Conservation (phyloP, 2,797 vertebrate genomes). For the Coregonus suidteri region DNA sequence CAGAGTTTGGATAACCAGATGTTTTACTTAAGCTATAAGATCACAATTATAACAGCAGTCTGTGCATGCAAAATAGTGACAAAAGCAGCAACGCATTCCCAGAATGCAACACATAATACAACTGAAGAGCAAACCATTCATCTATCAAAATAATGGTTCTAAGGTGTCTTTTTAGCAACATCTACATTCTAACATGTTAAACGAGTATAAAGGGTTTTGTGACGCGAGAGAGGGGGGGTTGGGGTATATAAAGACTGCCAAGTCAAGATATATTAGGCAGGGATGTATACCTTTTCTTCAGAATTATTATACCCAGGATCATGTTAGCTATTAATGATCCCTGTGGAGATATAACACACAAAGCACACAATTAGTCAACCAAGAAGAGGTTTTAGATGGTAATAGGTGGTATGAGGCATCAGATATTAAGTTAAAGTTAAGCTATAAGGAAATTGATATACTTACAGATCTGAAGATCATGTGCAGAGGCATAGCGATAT, state of each 20-base stretch:
- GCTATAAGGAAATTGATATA: slow-evolving; percentile 25
- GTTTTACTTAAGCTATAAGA: neutral
- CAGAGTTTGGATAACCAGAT: neutral
- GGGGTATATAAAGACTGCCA: neutral
- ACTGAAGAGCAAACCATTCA: neutral
- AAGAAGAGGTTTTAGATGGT: neutral
- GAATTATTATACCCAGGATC: slow-evolving; percentile 91
- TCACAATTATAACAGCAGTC: neutral
- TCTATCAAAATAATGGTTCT: neutral
- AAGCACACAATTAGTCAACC: slow-evolving; percentile 17
- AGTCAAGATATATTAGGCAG: neutral
- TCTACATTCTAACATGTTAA: neutral
- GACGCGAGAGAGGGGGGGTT: neutral
- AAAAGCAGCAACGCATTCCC: slow-evolving; percentile 3
- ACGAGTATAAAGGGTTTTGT: neutral
- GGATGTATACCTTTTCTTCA: slow-evolving; percentile 91
- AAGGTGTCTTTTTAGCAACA: too few species aligned
- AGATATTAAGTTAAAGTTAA: neutral
- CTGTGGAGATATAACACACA: slow-evolving; percentile 64
- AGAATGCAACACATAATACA: neutral
- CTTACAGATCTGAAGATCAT: slow-evolving; percentile 99
- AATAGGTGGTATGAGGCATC: neutral
- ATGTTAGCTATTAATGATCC: slow-evolving; percentile 97
- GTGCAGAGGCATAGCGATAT: slow-evolving; percentile 95
- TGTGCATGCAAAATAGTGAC: slow-evolving; percentile 16